These are phyloP conservation scores for Machaerirhynchus nigripectus DNA, from an alignment of 2,113 vertebrate species.

Conservation along the genomic window DNA sequence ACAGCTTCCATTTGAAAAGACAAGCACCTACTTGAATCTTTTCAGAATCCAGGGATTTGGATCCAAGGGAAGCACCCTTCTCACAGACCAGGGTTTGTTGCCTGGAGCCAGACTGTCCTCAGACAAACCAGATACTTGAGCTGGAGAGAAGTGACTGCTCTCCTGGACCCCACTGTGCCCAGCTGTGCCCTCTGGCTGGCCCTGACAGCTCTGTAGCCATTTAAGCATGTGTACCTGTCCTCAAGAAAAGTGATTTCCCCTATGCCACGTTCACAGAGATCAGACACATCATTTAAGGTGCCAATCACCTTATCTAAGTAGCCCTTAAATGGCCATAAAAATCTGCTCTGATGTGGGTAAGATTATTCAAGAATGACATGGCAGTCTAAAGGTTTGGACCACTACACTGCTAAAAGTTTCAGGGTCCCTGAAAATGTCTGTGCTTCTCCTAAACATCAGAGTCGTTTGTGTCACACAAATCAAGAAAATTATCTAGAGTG, in stretches of 20 bases:
- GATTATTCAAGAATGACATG: not conserved
- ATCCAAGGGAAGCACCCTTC: not conserved
- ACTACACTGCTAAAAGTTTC: not conserved
- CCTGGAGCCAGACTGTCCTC: not conserved
- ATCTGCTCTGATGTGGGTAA: not conserved
- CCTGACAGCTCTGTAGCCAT: not conserved
- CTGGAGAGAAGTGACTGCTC: not conserved
- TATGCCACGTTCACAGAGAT: not conserved
- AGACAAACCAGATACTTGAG: not conserved
- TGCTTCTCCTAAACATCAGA: not conserved
- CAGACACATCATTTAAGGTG: not conserved
- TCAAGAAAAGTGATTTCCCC: not conserved
- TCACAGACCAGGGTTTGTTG: not conserved
- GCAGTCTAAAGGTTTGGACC: not conserved
- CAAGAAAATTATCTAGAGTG: not conserved
- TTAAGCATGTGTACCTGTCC: not conserved
- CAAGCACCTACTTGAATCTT: rapidly evolving
- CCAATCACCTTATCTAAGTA: not conserved
- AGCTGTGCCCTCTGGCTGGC: not conserved
- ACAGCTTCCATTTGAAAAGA: not conserved
- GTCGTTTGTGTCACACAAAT: not conserved
- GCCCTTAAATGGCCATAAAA: not conserved
- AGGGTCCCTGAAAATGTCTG: not conserved
- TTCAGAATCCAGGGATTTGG: not conserved
- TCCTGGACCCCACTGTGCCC: not conserved